Evolutionary conservation across 2,888 invertebrate genomes (phyloP).

Genomic region (Drosophila diplacantha): DNA sequence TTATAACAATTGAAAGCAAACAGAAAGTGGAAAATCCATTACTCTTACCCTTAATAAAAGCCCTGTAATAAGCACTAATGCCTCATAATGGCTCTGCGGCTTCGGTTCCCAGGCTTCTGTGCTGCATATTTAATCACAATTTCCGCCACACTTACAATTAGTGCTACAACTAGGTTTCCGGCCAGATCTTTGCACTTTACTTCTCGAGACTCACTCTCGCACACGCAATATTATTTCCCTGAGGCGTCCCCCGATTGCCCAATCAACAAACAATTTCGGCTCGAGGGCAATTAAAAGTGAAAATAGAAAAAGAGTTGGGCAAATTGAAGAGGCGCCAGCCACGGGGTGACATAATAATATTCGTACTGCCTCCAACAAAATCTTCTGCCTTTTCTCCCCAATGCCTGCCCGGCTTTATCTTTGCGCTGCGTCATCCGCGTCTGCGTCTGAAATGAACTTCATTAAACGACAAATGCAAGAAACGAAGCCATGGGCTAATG

Average conservation of each 20-base stretch:
- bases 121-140: slow-evolving; percentile 28
- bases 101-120: slow-evolving; percentile 20
- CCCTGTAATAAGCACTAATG: slow-evolving; percentile 4
- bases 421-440: slow-evolving; percentile 29
- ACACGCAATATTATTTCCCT: slow-evolving; percentile 10
- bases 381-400: not conserved
- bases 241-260: slow-evolving; percentile 14
- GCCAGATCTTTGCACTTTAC: slow-evolving; percentile 14
- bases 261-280: slow-evolving; percentile 26
- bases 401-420: slow-evolving; percentile 20
- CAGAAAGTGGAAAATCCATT: not conserved
- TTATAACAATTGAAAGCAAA: not conserved
- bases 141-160: slow-evolving; percentile 53
- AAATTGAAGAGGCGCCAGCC: slow-evolving; percentile 26
- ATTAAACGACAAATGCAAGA: slow-evolving; percentile 41
- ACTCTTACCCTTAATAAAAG: not conserved
- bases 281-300: slow-evolving; percentile 37
- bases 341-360: slow-evolving; percentile 32
- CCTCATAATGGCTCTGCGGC: not conserved
- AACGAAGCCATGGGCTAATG: slow-evolving; percentile 24
- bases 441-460: slow-evolving; percentile 45
- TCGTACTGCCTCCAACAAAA: not conserved
- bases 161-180: slow-evolving; percentile 43
- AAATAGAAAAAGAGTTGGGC: slow-evolving; percentile 27
- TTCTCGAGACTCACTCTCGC: not conserved